Conservation (phyloP, 2,113 vertebrate species). For the Hystrix cristata region DNA sequence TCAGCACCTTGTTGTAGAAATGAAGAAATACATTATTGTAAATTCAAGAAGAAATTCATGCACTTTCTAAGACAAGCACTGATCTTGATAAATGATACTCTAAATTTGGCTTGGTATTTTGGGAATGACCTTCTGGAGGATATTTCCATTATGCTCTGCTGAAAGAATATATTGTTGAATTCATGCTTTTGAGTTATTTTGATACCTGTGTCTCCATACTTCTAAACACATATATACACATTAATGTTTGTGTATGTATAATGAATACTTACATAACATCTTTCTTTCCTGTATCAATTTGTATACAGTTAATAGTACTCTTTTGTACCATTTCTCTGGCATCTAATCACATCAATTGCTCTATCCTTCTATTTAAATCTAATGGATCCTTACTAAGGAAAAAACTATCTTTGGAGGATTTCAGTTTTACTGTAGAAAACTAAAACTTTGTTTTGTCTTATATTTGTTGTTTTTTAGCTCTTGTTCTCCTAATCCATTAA, state of each 20-base stretch:
- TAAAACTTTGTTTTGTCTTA: neutral
- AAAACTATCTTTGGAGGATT: neutral
- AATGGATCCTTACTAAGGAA: neutral
- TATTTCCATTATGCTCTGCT: constrained; percentile 11
- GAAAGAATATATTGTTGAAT: neutral
- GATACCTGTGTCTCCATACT: neutral
- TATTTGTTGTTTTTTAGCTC: neutral
- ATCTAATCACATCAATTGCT: neutral
- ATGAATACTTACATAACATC: neutral
- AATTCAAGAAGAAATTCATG: neutral
- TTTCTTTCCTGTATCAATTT: neutral
- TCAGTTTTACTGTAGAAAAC: constrained; percentile 16
- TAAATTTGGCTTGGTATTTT: neutral
- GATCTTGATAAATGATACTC: neutral
- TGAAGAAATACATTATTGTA: constrained; percentile 24
- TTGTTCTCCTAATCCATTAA: constrained; percentile 1
- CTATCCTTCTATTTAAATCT: neutral
- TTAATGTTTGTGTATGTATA: neutral
- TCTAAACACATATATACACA: neutral
- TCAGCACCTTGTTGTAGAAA: constrained; percentile 86
- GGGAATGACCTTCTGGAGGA: neutral
- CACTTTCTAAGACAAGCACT: neutral
- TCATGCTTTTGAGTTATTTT: neutral
- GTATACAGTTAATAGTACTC: neutral
- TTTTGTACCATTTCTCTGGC: neutral